These are phyloP conservation scores for Dryobates pubescens DNA, from an alignment of 2,797 vertebrate species.

Conservation along the genomic window DNA sequence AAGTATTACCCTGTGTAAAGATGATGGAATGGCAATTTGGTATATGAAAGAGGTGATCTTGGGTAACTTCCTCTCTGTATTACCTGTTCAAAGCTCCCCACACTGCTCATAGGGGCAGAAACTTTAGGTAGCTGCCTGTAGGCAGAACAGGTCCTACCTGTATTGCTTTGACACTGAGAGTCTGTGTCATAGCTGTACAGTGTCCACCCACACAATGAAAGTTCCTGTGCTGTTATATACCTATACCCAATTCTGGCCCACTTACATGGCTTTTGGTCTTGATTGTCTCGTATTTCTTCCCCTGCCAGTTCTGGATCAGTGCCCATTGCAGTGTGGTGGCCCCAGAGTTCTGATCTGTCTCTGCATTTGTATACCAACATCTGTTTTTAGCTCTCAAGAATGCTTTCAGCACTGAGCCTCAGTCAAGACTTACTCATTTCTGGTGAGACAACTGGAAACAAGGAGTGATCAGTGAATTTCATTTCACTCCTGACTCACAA, in stretches of 20 bases:
- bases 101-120: background rate
- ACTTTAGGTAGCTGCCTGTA: background rate
- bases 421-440: background rate
- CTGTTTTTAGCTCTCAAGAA: background rate
- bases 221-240: background rate
- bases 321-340: background rate
- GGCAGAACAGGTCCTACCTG: background rate
- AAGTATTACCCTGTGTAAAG: background rate
- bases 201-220: background rate
- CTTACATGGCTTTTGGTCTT: background rate
- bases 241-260: background rate
- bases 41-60: background rate
- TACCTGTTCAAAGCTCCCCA: background rate
- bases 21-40: fast-evolving
- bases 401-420: background rate
- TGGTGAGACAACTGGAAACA: background rate
- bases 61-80: background rate
- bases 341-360: background rate
- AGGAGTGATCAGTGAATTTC: background rate
- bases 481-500: background rate
- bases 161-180: background rate
- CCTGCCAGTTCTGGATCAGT: background rate
- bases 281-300: background rate
- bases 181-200: background rate
- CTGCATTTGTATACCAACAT: background rate